Conservation (phyloP, 2,888 invertebrate genomes). For the Eubasilissa splendida region DNA sequence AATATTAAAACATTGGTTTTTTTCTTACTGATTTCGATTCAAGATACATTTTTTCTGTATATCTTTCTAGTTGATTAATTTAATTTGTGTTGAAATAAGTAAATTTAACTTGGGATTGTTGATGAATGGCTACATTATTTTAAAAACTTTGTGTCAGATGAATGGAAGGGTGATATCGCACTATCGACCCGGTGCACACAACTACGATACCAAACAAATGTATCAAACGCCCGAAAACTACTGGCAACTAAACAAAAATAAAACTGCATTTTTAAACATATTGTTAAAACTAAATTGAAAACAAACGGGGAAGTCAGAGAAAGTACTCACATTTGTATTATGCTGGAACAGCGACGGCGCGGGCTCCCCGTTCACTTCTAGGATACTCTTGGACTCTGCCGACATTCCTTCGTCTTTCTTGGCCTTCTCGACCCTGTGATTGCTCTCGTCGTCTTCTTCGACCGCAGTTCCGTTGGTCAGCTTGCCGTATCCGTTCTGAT, state of each 20-base stretch:
- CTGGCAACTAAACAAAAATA: conserved; percentile 15
- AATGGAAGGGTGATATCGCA: too few relatives aligned
- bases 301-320: conserved; percentile 17
- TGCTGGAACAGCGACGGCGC: conserved; percentile 30
- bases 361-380: conserved; percentile 48
- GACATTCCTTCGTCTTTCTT: conserved; percentile 60
- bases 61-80: too few relatives aligned
- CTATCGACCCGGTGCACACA: background rate
- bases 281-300: conserved; percentile 38
- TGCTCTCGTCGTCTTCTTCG: conserved; percentile 65
- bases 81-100: too few relatives aligned
- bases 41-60: too few relatives aligned
- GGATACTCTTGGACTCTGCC: conserved; percentile 65
- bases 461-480: conserved; percentile 58
- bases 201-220: background rate
- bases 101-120: too few relatives aligned
- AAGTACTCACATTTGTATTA: conserved; percentile 51
- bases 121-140: too few relatives aligned
- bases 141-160: too few relatives aligned
- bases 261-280: conserved; percentile 16
- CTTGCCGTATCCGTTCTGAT: conserved; percentile 44
- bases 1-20: too few relatives aligned
- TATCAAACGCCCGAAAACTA: conserved; percentile 35
- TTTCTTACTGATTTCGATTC: too few relatives aligned
- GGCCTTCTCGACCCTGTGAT: conserved; percentile 61